Evolutionary conservation across 2,113 vertebrate species (phyloP).

Genomic region (Sapayoa aenigma): DNA sequence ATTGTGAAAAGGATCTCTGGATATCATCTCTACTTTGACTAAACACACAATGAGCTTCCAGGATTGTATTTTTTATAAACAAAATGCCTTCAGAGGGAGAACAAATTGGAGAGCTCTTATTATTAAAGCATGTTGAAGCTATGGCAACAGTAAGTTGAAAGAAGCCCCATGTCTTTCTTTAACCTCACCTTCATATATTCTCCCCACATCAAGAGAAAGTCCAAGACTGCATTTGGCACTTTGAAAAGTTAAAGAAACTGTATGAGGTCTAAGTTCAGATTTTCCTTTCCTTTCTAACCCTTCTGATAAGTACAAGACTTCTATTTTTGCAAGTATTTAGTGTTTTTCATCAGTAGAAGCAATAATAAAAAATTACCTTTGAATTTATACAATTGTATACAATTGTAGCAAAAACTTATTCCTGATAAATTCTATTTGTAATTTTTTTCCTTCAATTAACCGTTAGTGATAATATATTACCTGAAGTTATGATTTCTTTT

Average conservation of each 20-base stretch:
- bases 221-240: background rate
- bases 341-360: background rate
- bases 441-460: background rate
- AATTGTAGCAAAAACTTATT: background rate
- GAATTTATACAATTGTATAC: background rate
- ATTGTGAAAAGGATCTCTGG: background rate
- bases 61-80: conserved; percentile 46
- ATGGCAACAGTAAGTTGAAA: background rate
- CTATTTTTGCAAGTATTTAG: background rate
- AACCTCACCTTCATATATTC: background rate
- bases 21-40: conserved; percentile 18
- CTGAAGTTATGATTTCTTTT: background rate
- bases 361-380: background rate
- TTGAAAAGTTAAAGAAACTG: background rate
- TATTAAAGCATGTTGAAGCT: conserved; percentile 10
- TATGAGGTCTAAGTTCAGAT: background rate
- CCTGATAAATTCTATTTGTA: background rate
- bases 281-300: background rate
- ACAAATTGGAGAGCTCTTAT: conserved; percentile 12
- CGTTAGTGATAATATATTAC: background rate
- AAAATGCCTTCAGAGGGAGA: conserved; percentile 48
- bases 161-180: background rate
- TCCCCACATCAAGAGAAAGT: background rate
- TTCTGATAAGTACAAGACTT: background rate
- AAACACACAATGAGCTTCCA: conserved; percentile 60